Conservation (phyloP, 2,888 invertebrate genomes). For the Laspeyria flexula region DNA sequence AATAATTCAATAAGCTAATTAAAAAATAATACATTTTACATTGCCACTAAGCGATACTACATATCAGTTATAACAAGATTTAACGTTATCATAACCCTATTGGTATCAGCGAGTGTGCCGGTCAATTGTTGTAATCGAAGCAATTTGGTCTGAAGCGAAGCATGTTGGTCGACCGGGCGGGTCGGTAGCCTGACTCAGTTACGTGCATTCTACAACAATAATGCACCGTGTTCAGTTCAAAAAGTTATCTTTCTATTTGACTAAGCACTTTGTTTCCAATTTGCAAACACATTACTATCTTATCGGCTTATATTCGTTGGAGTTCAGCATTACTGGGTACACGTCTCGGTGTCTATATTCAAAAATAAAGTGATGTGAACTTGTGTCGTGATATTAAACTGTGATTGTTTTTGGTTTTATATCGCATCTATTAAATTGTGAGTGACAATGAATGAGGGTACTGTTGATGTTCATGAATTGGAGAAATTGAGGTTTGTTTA, state of each 20-base stretch:
- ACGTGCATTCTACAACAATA: conserved; percentile 47
- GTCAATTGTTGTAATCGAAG: conserved; percentile 69
- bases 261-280: conserved; percentile 65
- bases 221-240: conserved; percentile 48
- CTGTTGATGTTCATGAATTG: conserved; percentile 69
- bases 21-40: no score
- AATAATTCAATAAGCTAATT: no score
- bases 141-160: conserved; percentile 60
- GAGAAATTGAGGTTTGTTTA: conserved; percentile 71
- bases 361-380: conserved; percentile 64
- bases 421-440: conserved; percentile 30
- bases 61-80: conserved; percentile 26
- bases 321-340: conserved; percentile 60
- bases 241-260: conserved; percentile 60
- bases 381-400: conserved; percentile 32
- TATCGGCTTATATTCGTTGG: conserved; percentile 72
- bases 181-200: conserved; percentile 46
- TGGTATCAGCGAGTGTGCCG: conserved; percentile 45
- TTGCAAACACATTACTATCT: conserved; percentile 73
- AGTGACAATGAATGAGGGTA: conserved; percentile 67
- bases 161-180: conserved; percentile 39
- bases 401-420: not conserved
- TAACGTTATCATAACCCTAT: conserved; percentile 38
- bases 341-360: conserved; percentile 53
- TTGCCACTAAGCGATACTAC: no score